Conservation (phyloP, 2,797 vertebrate species). For the Cheirogaleus major region DNA sequence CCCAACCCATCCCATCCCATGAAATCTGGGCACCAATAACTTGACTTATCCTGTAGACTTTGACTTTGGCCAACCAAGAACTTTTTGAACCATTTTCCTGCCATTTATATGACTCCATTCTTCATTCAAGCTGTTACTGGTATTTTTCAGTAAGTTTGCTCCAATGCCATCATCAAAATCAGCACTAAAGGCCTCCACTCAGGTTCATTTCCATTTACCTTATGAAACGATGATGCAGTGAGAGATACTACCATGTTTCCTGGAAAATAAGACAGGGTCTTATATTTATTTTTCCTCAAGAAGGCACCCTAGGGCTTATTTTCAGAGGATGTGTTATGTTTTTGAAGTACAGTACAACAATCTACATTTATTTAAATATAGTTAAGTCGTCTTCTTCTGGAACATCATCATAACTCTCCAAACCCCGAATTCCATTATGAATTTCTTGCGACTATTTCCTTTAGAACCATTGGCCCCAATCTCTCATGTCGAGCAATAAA, state of each 20-base stretch:
- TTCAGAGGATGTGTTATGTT: too few species aligned
- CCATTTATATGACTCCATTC: not conserved
- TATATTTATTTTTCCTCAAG: too few species aligned
- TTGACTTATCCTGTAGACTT: not conserved
- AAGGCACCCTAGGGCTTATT: too few species aligned
- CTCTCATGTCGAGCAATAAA: too few species aligned
- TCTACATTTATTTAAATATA: too few species aligned
- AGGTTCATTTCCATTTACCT: constrained; percentile 21
- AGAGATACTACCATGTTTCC: not conserved
- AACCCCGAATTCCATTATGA: too few species aligned
- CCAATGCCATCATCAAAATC: not conserved
- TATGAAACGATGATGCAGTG: not conserved
- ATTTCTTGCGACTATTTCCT: too few species aligned
- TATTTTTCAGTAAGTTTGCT: not conserved
- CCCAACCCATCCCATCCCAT: not conserved
- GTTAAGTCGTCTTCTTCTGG: too few species aligned
- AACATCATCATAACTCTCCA: too few species aligned
- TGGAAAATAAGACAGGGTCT: too few species aligned
- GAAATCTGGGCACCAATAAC: not conserved
- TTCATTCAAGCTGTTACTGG: not conserved
- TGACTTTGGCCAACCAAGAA: not conserved
- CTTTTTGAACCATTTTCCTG: not conserved
- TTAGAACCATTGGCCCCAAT: too few species aligned
- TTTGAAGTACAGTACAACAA: too few species aligned
- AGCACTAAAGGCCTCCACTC: not conserved